Evolutionary conservation across 1,140 invertebrate genomes (phyloP).

Genomic region (Lasioglossum albipes): DNA sequence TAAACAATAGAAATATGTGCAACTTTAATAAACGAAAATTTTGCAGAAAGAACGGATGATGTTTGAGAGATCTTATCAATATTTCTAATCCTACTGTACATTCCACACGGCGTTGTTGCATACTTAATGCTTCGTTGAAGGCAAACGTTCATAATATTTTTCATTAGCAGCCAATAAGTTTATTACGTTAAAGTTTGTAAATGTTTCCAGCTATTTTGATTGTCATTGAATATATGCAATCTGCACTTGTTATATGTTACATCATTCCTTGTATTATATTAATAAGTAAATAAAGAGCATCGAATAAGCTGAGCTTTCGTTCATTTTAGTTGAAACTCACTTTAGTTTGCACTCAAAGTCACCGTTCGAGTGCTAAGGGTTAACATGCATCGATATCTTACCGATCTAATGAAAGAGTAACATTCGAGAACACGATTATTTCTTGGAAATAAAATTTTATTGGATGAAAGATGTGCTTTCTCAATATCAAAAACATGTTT

Average conservation of each 20-base stretch:
- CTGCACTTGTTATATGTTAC: constrained; percentile 29
- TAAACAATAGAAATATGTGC: constrained; percentile 29
- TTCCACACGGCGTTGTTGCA: constrained; percentile 10
- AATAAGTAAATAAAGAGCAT: constrained; percentile 38
- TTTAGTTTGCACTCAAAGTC: no score
- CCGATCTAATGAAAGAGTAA: no score
- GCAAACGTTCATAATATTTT: constrained; percentile 35
- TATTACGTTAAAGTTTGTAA: constrained; percentile 23
- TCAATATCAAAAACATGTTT: background rate
- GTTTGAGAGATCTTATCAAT: background rate
- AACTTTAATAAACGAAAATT: background rate
- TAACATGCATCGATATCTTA: no score
- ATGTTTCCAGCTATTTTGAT: constrained; percentile 30
- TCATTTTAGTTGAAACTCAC: no score
- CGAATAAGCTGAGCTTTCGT: constrained; percentile 1
- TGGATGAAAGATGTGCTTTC: background rate
- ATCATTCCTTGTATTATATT: constrained; percentile 34
- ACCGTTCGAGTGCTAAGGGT: no score
- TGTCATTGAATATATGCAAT: constrained; percentile 17
- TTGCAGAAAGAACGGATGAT: background rate
- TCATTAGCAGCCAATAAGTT: constrained; percentile 33
- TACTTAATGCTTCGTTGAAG: constrained; percentile 43
- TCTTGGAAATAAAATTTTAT: background rate
- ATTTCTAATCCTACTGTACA: background rate
- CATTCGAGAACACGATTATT: background rate